These are phyloP conservation scores for Mormyrops boulengeri DNA, from an alignment of 2,797 vertebrate species.

Conservation along the genomic window DNA sequence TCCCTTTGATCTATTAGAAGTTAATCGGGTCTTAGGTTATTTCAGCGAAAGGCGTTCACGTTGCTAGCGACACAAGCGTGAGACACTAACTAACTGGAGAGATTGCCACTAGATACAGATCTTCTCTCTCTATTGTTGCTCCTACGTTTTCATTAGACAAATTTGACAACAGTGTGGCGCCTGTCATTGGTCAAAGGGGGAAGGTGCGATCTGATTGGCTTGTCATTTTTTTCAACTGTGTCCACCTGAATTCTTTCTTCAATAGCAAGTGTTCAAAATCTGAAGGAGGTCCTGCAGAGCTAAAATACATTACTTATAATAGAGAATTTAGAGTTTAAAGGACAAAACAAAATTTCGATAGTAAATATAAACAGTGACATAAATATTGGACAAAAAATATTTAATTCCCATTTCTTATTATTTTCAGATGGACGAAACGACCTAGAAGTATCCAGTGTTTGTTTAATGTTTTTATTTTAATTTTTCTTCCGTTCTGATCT, in stretches of 20 bases:
- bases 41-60: conserved; percentile 52
- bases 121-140: conserved; percentile 86
- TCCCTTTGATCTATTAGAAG: conserved; percentile 11
- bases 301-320: conserved; percentile 55
- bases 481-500: neutral
- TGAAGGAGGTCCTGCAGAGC: conserved; percentile 61
- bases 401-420: conserved; percentile 12
- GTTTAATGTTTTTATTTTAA: conserved; percentile 8
- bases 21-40: conserved; percentile 21
- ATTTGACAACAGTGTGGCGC: conserved; percentile 97
- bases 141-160: conserved; percentile 94
- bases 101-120: conserved; percentile 76
- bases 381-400: neutral
- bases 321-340: conserved; percentile 39
- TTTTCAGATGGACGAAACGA: neutral
- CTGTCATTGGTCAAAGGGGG: conserved; percentile 88
- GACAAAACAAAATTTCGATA: conserved; percentile 18
- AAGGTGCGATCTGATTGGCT: conserved; percentile 85
- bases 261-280: conserved; percentile 73
- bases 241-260: conserved; percentile 76
- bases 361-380: conserved; percentile 17
- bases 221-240: conserved; percentile 71
- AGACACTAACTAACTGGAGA: conserved; percentile 75
- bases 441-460: neutral
- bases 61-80: conserved; percentile 56